Evolutionary conservation across 2,888 invertebrate species (phyloP), one percentile per base, ranked within the genome.

Genomic region (Yponomeuta plumbellus): DNA sequence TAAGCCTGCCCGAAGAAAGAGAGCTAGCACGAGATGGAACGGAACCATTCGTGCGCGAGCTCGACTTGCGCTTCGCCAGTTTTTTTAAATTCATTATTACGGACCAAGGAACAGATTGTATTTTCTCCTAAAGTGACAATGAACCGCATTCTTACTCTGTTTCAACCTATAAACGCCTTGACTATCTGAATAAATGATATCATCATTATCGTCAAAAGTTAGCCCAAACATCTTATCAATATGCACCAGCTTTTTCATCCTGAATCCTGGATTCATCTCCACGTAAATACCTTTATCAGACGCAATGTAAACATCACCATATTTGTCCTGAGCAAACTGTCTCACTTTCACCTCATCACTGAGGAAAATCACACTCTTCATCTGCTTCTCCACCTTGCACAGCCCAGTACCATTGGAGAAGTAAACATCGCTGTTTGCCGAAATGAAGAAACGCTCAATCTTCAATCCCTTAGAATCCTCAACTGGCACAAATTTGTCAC

Each of bases 351-450:
- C 70, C n/a, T 80, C 79, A 68, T 88, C 87, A 56, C 74, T 74
- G 2, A 89, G 65, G 39, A 81, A 68, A 17, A 17, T 52, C 6
- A 79, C 69, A 0, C 81, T 72, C 0, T 73, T 69, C 26, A 69
- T 78, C 0, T 67, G 71, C 11, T 71, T 79, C 23, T 82, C 83
- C 1, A 88, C 77, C 79, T 86, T 87, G 63, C 80, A 88, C n/a
- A 88, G 69, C 0, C 88, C 89, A 0, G 89, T 88, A 74, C 81
- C 84, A 59, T 89, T 89, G 0, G 83, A 77, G 57, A 80, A 87
- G 64, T 87, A 89, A 34, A 88, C 74, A 57, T 85, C 83, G 1
- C 73, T 72, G 0, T 74, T 70, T 72, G 79, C 85, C 0, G 86
- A 81, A 3, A 86, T 78, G 21, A 79, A 85, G 67, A 89, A 89